Evolutionary conservation across 2,888 invertebrate species (phyloP), one percentile per base, ranked within the genome.

Genomic region (Macrosiphum euphorbiae): DNA sequence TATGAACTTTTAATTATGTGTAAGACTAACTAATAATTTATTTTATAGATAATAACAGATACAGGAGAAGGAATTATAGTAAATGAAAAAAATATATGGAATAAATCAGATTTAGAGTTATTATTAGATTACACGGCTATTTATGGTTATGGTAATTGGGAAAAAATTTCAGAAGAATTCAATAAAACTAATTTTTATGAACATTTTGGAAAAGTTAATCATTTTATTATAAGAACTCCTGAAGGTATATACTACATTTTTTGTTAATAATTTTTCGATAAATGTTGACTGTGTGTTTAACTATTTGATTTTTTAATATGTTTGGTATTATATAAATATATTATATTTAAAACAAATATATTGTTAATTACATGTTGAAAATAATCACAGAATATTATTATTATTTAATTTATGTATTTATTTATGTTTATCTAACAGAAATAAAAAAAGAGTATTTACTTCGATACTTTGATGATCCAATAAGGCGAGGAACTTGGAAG

Each of bases 111-210:
- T 96, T 98, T 99, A 96, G 97, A 98, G 85, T 97, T 98, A 95
- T 96, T 99, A 95, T 96, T 99, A 95, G 98, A 99, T 96, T 98
- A 98, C 1, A 98, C 99, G 95, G 99, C 99, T 96, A 98, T 98
- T 95, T 99, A 98, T 96, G 99, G 99, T 2, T 99, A 98, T 96
- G 99, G 99, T 58, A 99, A 99, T 96, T 99, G 99, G 99, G 98
- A 98, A 96, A 98, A 98, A 96, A 98, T 99, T 95, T 98, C 98
- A 41, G 50, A 41, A 52, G 91, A 91, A 85, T 55, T 91, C 28
- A 91, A 91, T 35, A 85, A 84, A 78, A 55, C 28, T 91, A 84
- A 41, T 13, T 26, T 20, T 52, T 47, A 35, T 55, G 84, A 91
- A 85, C 35, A 91, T 28, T 41, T 52, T 91, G 84, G 52, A 84